phyloP scores from a whole-genome alignment of 2,888 invertebrate species.

The Agelastica alni region DNA sequence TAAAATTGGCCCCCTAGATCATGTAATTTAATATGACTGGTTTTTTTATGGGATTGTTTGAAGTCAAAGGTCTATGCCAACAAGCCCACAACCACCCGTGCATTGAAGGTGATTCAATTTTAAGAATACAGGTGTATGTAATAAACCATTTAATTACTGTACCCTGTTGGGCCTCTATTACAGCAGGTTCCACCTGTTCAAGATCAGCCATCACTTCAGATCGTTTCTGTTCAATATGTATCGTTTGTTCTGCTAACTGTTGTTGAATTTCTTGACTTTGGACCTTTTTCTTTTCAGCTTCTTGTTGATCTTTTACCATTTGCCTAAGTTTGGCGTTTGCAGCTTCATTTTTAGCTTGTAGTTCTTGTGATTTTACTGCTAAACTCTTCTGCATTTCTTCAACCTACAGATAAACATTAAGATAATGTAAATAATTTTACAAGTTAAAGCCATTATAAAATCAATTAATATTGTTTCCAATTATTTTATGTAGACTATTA shows the following conservation, averaged over 20 bases:
- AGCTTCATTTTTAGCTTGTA: conserved; percentile 97
- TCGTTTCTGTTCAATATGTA: conserved; percentile 91
- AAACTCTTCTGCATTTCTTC: conserved; percentile 99
- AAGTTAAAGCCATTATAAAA: too few relatives aligned
- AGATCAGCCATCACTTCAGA: conserved; percentile 95
- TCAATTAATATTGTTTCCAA: neutral
- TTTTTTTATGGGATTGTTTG: too few relatives aligned
- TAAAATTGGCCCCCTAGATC: too few relatives aligned
- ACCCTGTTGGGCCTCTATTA: conserved; percentile 97
- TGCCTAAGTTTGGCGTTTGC: conserved; percentile 99
- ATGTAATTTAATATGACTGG: too few relatives aligned
- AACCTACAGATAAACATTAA: conserved; percentile 63
- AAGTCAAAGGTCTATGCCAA: too few relatives aligned
- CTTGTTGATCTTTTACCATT: conserved; percentile 99
- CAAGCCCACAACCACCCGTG: too few relatives aligned
- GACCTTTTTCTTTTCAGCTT: conserved; percentile 98
- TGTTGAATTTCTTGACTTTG: conserved; percentile 95
- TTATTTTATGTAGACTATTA: neutral
- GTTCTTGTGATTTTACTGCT: conserved; percentile 92
- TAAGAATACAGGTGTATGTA: too few relatives aligned
- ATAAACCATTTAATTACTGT: too few relatives aligned
- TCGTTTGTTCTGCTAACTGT: conserved; percentile 82
- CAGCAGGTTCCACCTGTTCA: conserved; percentile 97
- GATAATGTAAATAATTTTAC: too few relatives aligned
- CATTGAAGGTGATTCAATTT: too few relatives aligned